Base-by-base conservation (phyloP, 2,113 vertebrate species). In the Coryphaenoides rupestris region DNA sequence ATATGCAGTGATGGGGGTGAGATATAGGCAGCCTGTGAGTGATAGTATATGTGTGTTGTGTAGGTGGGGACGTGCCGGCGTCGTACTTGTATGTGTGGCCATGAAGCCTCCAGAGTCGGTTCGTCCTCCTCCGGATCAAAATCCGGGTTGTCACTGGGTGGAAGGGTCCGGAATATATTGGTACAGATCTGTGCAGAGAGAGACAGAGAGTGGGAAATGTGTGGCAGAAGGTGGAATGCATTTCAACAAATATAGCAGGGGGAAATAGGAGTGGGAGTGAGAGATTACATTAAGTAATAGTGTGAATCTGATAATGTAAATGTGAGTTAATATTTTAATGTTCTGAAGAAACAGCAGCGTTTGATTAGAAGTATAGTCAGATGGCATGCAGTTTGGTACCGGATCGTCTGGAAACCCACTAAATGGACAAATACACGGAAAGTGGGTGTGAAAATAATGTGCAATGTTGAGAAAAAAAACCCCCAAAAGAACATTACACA, bases 61-160 rank as follows among this genome's bases (percentile, higher is more conserved):
- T 28, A 15, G 33, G 1, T 33, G 28, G 28, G 19, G 0, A 72
- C 55, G 63, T 15, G 47, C 23, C 3, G 9, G 5, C 55, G 26
- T 13, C 47, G 66, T 72, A 98, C 97, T 88, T 98, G 97, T 86
- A 99, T 94, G 85, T 99, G 97, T 62, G 97, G 97, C 97, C 97
- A 99, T 0, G 97, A 94, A 28, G 93, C 96, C 87, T 99, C 97
- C 3, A 99, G 91, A 3, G 95, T 98, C 62, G 97, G 97, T 54
- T 99, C 97, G 66, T 99, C 97, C 82, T 99, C 97, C 80, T 99
- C 97, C 62, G 97, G 97, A 85, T 99, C 97, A 86, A 98, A 99
- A 80, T 99, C 96, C 0, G 96, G 95, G 81, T 98, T 99, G 56
- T 99, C 97, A 63, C 95, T 99, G 49, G 97, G 96, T 67, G 97